Base-by-base conservation (phyloP, 1,140 invertebrate genomes). In the Drosophila oshimai region DNA sequence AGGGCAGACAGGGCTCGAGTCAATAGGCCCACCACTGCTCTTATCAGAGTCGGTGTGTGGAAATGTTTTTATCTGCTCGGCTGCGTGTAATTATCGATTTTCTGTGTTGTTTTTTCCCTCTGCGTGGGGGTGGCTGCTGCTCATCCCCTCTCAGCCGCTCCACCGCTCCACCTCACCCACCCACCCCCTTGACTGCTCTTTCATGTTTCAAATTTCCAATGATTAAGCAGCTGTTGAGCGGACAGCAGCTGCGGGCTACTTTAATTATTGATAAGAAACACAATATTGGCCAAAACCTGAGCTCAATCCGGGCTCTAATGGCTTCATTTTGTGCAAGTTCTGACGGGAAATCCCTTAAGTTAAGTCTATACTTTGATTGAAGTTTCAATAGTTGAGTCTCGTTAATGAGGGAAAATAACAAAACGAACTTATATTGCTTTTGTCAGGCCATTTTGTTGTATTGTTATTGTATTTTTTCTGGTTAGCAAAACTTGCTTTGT, bases 1-100 rank as follows among this genome's bases (percentile, higher is more conserved):
- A 24, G 29, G 47, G 45, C 69, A 73, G 69, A 46, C 54, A n/a
- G 51, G 39, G 53, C 60, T 54, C 20, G 46, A 76, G 72, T 58
- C 61, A 79, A 70, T 58, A 70, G 47, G 50, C 58, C 33, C 57
- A 53, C 36, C 57, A n/a, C n/a, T n/a, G 57, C 51, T 71, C 54
- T 84, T 84, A 84, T 84, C 80, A 74, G 41, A 65, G 37, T 36
- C 49, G 50, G 41, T 33, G 37, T 36, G 51, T 54, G 45, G 46
- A 46, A 49, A 42, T 62, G 55, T 75, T 77, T 71, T 77, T 77
- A 77, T 78, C 69, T 74, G 62, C 70, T 49, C 44, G 26, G 20
- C 39, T 55, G 49, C 41, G 33, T 71, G 70, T 65, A 62, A 86
- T 79, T 84, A 84, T 84, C 71, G 80, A 84, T 86, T 84, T 84